Percentiles rank a stretch among this genome's conserved stretches.
These are phyloP conservation scores for Chromobotia macracanthus DNA, from an alignment of 2,797 vertebrate species.

Conservation along the genomic window DNA sequence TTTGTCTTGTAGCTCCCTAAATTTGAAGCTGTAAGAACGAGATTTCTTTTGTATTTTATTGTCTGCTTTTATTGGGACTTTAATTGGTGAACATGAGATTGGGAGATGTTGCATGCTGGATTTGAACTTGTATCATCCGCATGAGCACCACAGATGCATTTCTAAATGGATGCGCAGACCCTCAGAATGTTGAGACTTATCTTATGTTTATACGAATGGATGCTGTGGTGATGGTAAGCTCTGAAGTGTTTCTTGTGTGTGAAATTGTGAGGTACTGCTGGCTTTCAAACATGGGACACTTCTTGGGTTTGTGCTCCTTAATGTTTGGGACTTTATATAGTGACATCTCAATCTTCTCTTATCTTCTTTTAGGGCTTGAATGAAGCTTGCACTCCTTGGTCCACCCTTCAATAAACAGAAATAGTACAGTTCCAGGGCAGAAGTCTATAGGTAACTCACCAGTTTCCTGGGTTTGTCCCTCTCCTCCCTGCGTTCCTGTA, in stretches of 20 bases:
- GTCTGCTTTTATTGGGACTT: not conserved
- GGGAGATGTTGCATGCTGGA: not conserved
- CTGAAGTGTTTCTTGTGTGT: not conserved
- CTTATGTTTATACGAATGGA: too few species aligned
- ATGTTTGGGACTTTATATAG: not conserved
- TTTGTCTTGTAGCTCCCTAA: not conserved
- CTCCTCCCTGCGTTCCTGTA: conserved; percentile 86
- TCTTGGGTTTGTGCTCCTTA: not conserved
- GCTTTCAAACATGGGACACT: conserved; percentile 1
- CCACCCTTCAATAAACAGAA: conserved; percentile 9
- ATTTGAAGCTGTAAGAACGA: not conserved
- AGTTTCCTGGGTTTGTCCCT: conserved; percentile 87
- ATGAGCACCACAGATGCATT: not conserved
- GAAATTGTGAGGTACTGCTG: not conserved
- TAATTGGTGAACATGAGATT: not conserved
- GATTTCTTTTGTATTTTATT: not conserved
- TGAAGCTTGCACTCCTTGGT: not conserved
- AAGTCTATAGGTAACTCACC: conserved; percentile 85
- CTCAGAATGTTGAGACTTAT: not conserved
- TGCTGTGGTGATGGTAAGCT: not conserved
- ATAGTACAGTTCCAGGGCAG: not conserved
- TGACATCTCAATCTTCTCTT: not conserved
- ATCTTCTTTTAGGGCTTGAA: conserved; percentile 1
- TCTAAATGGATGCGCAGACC: not conserved
- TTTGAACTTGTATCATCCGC: not conserved